Evolutionary conservation across 1,140 invertebrate species (phyloP).

Genomic region (Tigriopus japonicus): DNA sequence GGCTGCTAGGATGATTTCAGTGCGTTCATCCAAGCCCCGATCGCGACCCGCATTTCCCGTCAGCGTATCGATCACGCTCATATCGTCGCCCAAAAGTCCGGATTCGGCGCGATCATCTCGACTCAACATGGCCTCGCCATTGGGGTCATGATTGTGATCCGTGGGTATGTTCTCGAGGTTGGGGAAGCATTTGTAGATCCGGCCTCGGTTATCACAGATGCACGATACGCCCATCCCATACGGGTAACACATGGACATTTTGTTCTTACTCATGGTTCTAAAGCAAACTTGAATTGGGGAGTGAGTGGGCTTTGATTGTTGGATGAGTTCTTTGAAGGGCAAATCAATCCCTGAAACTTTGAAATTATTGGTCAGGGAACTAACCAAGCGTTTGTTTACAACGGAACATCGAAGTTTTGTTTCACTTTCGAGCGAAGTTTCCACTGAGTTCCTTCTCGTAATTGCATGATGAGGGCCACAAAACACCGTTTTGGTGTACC

Average conservation of each 20-base stretch:
- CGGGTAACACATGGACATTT: background rate
- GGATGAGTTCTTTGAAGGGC: too few relatives aligned
- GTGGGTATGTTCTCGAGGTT: background rate
- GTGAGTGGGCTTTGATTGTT: too few relatives aligned
- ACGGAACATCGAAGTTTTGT: too few relatives aligned
- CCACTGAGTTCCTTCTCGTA: too few relatives aligned
- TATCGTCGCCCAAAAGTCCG: background rate
- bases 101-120: slow-evolving; percentile 6
- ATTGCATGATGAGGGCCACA: too few relatives aligned
- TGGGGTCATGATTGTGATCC: background rate
- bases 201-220: slow-evolving; percentile 1
- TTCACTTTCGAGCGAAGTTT: too few relatives aligned
- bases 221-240: slow-evolving; percentile 1
- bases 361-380: too few relatives aligned
- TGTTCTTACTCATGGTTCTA: background rate
- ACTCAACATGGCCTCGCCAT: background rate
- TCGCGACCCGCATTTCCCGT: background rate
- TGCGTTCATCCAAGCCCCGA: slow-evolving; percentile 1
- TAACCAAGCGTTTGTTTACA: too few relatives aligned
- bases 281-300: too few relatives aligned
- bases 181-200: slow-evolving; percentile 3
- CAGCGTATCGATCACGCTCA: background rate
- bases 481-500: too few relatives aligned
- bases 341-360: too few relatives aligned
- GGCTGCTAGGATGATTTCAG: slow-evolving; percentile 11